Base-by-base conservation (phyloP, 2,113 vertebrate genomes). In the Motacilla alba region DNA sequence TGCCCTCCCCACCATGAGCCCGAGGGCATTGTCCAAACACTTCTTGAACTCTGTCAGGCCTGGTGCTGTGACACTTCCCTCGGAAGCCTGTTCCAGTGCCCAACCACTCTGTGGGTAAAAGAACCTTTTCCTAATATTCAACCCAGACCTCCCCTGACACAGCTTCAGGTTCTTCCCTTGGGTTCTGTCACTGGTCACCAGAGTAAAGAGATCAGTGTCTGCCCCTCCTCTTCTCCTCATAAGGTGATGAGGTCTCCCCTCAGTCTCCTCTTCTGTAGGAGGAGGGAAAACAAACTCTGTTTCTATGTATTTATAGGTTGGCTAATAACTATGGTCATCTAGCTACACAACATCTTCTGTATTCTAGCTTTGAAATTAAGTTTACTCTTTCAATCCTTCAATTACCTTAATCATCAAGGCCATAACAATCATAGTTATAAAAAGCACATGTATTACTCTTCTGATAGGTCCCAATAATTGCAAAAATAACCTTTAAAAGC, bases 361-460 rank as follows among this genome's bases (percentile, higher is more conserved):
- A 68, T 50, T 66, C 70, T 28, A 73, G 28, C 49, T 84, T 30
- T 80, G 56, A 67, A 96, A 92, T 72, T 73, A 56, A 63, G 43
- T 84, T 74, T 93, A 81, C 79, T 86, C 68, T 85, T 87, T 79
- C 50, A 94, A 76, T 82, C 76, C 73, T 73, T 88, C 84, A 80
- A 83, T 59, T 83, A 77, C 52, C 35, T 47, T 79, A 75, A 89
- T 84, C 49, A 90, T 69, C 37, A 90, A 91, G 75, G 53, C 83
- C 52, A 22, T 68, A 66, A 91, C 68, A 87, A 62, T 62, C 47
- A 68, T 1, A n/a, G n/a, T 12, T 80, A 68, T 63, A 86, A 55
- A 95, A 81, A 89, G 47, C 43, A 80, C 21, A 39, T 7, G 3
- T 70, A 83, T 70, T 87, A 58, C 31, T 69, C 26, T 70, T 70